Conservation (phyloP, 2,797 vertebrate genomes). For the Buceros bicornis region DNA sequence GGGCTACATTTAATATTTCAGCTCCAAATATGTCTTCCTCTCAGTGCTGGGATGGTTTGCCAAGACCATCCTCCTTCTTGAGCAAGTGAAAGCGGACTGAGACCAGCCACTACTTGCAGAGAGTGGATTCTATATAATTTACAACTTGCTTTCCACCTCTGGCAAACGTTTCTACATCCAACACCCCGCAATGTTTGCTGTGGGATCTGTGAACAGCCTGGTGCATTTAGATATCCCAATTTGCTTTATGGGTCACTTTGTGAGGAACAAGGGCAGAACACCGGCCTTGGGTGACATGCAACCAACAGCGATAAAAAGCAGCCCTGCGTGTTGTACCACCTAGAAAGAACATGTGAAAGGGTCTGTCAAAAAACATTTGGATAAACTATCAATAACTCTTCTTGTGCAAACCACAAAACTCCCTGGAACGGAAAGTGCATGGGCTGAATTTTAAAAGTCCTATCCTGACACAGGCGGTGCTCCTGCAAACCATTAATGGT, state of each 20-base stretch:
- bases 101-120: neutral
- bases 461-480: neutral
- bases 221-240: slow-evolving; percentile 53
- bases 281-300: slow-evolving; percentile 54
- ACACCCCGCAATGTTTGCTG: slow-evolving; percentile 43
- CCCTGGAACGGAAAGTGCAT: neutral
- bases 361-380: slow-evolving; percentile 69
- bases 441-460: slow-evolving; percentile 33
- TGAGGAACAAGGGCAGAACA: slow-evolving; percentile 60
- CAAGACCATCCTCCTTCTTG: neutral
- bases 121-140: neutral
- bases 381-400: slow-evolving; percentile 53
- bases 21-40: neutral
- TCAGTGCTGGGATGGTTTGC: neutral
- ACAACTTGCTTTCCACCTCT: slow-evolving; percentile 45
- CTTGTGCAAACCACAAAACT: slow-evolving; percentile 34
- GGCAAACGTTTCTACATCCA: slow-evolving; percentile 17
- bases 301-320: slow-evolving; percentile 48
- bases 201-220: slow-evolving; percentile 49
- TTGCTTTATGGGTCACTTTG: slow-evolving; percentile 65
- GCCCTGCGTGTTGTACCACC: slow-evolving; percentile 32
- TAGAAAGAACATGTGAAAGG: slow-evolving; percentile 47
- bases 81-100: neutral
- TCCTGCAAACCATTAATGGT: neutral
- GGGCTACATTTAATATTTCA: neutral